These are phyloP conservation scores for Ammodytes dubius DNA, from an alignment of 2,113 vertebrate genomes.

Conservation along the genomic window DNA sequence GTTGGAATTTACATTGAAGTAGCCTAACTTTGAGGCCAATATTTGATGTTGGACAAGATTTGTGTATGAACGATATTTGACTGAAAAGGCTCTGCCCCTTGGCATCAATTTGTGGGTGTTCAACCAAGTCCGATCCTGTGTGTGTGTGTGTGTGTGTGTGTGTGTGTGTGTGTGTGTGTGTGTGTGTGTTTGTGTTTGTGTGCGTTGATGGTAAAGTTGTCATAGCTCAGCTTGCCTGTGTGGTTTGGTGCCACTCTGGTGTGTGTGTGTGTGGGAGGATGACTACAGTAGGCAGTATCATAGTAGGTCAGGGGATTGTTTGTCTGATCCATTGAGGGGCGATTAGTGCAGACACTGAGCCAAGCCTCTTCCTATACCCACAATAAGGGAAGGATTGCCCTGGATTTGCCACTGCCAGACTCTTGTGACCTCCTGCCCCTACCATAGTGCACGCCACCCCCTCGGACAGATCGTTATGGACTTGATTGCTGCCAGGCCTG, in stretches of 20 bases:
- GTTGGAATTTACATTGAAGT: neutral
- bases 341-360: slow-evolving; percentile 73
- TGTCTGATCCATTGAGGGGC: slow-evolving; percentile 78
- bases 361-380: slow-evolving; percentile 53
- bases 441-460: slow-evolving; percentile 25
- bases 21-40: slow-evolving; percentile 21
- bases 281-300: slow-evolving; percentile 56
- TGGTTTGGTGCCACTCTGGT: slow-evolving; percentile 30
- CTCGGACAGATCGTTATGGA: slow-evolving; percentile 46
- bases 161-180: no score
- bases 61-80: neutral
- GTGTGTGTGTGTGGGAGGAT: slow-evolving; percentile 36
- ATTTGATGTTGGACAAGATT: slow-evolving; percentile 26
- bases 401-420: slow-evolving; percentile 45
- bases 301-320: slow-evolving; percentile 80
- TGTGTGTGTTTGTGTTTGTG: neutral
- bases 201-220: slow-evolving; percentile 15
- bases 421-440: slow-evolving; percentile 47
- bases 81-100: slow-evolving; percentile 1
- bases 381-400: slow-evolving; percentile 53
- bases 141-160: slow-evolving; percentile 4
- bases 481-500: slow-evolving; percentile 25
- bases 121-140: neutral
- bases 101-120: slow-evolving; percentile 28
- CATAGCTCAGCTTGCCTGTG: slow-evolving; percentile 37